Base-by-base conservation (phyloP, 2,113 vertebrate species). In the Channa argus region DNA sequence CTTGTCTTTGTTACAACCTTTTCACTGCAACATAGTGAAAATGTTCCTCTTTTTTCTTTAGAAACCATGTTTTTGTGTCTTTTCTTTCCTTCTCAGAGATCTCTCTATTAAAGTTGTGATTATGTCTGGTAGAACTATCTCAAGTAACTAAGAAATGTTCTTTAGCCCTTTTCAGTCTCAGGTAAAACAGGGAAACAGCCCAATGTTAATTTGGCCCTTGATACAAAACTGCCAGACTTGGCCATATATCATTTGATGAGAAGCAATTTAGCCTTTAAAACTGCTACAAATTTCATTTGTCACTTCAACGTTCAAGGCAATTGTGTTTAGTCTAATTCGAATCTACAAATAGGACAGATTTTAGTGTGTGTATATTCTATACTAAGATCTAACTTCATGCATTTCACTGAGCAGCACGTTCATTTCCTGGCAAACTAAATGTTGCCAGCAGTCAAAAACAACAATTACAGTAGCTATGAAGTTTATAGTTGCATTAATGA, bases 221-320 rank as follows among this genome's bases (percentile, higher is more conserved):
- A 78, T 76, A 55, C 70, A 82, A 62, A 85, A 66, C 54, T 61
- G 73, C n/a, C 59, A 67, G 61, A 13, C 39, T 70, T 33, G 2
- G 67, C 68, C 43, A 41, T 59, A 50, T 24, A 79, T 79, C 56
- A 76, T 83, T 77, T 74, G 39, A 45, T n/a, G 72, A 44, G 59
- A 45, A 55, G 71, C 33, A 45, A 59, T 79, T 84, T 61, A 80
- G 52, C 63, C 52, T 62, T 62, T 24, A 65, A 13, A 53, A 67
- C 82, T 9, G 55, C 49, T 14, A 55, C 70, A 73, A 45, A 76
- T 83, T 58, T 79, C 63, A 54, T 80, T 78, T 80, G 45, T 45
- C 63, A 44, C 12, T 10, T 62, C 12, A 24, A 24, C 24, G 1
- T 24, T 24, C 24, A 24, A 24, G 1, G 24, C 24, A 24, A 24